These are phyloP conservation scores for Malurus cyaneus DNA, from an alignment of 2,113 vertebrate species.

Conservation along the genomic window DNA sequence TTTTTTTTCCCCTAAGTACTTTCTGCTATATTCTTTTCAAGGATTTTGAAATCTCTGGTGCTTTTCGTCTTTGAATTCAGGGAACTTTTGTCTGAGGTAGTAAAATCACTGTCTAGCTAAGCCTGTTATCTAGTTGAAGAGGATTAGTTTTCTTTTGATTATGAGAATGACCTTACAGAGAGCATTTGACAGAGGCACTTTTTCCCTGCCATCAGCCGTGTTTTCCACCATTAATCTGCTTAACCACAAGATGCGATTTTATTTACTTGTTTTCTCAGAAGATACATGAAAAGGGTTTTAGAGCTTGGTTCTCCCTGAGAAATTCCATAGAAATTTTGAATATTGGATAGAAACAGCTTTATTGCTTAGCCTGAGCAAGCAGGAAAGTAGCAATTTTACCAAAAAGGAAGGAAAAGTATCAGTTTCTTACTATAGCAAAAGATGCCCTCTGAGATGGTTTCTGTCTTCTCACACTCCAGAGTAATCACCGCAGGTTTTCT, in stretches of 20 bases:
- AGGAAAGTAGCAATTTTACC: not conserved
- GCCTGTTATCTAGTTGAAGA: constrained; percentile 14
- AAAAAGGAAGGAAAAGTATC: not conserved
- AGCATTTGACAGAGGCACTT: not conserved
- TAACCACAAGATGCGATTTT: not conserved
- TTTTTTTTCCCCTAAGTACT: not conserved
- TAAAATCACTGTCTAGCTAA: constrained; percentile 46
- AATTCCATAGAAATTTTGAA: not conserved
- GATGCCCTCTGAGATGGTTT: not conserved
- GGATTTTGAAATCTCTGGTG: constrained; percentile 32
- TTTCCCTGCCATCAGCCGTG: not conserved
- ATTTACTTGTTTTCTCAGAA: constrained; percentile 3
- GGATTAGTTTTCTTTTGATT: constrained; percentile 29
- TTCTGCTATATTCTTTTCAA: not conserved
- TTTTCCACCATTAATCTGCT: not conserved
- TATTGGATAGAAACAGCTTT: not conserved
- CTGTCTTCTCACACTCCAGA: not conserved
- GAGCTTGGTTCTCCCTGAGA: not conserved
- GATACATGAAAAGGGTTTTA: not conserved
- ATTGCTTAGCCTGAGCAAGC: not conserved
- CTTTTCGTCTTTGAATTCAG: constrained; percentile 38
- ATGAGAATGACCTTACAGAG: not conserved
- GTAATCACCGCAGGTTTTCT: not conserved
- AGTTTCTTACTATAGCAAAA: accelerated
- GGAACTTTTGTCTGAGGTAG: constrained; percentile 37